Percentiles rank a stretch among this genome's conserved stretches.
Conservation (phyloP, 1,140 invertebrate species). For the Hyles euphorbiae region DNA sequence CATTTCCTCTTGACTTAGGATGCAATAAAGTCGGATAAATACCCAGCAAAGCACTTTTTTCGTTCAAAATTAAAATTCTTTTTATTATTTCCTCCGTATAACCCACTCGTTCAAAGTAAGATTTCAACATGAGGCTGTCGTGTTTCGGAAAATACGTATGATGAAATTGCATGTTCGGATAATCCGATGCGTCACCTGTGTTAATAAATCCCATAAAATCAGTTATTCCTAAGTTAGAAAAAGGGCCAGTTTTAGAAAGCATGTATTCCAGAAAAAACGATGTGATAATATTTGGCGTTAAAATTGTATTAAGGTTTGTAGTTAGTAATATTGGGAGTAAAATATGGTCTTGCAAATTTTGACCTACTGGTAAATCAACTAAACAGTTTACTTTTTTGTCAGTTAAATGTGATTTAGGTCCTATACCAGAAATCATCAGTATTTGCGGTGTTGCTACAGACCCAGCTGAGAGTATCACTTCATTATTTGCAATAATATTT, state of each 20-base stretch:
- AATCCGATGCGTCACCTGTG: background rate
- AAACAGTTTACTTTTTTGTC: background rate
- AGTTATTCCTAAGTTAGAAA: background rate
- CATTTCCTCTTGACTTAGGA: background rate
- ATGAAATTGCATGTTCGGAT: background rate
- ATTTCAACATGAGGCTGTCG: too few relatives aligned
- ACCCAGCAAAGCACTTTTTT: background rate
- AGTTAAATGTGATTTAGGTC: slow-evolving; percentile 1
- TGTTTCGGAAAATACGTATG: too few relatives aligned
- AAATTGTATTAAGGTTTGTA: background rate
- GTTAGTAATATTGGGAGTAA: background rate
- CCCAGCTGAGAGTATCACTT: slow-evolving; percentile 2
- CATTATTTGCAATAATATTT: background rate
- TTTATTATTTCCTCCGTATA: background rate
- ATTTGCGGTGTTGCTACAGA: background rate
- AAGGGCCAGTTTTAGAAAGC: background rate
- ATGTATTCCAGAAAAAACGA: background rate
- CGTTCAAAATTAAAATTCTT: background rate
- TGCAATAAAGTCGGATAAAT: background rate
- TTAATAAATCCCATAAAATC: background rate
- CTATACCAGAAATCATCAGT: background rate
- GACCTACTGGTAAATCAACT: background rate
- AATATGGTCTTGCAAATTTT: slow-evolving; percentile 1
- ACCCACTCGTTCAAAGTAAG: background rate
- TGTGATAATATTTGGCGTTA: background rate